Conservation (phyloP, 2,113 vertebrate species). For the Etia nguti region DNA sequence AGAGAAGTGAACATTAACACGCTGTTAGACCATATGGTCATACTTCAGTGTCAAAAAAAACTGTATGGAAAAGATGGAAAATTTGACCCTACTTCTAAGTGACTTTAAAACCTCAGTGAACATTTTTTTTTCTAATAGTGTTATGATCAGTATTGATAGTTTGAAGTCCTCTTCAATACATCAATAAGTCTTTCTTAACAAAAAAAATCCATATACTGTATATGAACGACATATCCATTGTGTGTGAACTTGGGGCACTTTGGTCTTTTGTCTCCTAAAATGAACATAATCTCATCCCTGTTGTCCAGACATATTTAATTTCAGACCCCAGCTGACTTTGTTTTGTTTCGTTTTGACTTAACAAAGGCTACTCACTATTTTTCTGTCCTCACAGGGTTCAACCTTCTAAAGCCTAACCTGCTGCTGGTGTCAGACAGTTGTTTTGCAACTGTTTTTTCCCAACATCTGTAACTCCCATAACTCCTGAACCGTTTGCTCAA, state of each 20-base stretch:
- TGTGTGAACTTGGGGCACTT: neutral
- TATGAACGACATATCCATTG: neutral
- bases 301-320: neutral
- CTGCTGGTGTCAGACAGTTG: neutral
- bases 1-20: neutral
- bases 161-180: neutral
- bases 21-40: no score
- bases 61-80: no score
- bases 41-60: neutral
- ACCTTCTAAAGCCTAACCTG: neutral
- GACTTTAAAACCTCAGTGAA: neutral
- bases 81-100: neutral
- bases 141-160: neutral
- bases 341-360: neutral
- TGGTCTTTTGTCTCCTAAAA: neutral
- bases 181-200: neutral
- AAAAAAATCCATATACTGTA: neutral
- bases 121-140: no score
- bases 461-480: no score
- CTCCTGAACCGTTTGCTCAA: no score
- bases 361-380: neutral
- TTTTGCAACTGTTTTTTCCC: no score
- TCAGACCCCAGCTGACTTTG: neutral
- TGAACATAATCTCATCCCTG: fast-evolving
- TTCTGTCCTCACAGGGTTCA: neutral